A percentile compares a stretch with the other conserved stretches of the same genome.
Conservation (phyloP, 1,140 invertebrate species). For the Centruroides vittatus region DNA sequence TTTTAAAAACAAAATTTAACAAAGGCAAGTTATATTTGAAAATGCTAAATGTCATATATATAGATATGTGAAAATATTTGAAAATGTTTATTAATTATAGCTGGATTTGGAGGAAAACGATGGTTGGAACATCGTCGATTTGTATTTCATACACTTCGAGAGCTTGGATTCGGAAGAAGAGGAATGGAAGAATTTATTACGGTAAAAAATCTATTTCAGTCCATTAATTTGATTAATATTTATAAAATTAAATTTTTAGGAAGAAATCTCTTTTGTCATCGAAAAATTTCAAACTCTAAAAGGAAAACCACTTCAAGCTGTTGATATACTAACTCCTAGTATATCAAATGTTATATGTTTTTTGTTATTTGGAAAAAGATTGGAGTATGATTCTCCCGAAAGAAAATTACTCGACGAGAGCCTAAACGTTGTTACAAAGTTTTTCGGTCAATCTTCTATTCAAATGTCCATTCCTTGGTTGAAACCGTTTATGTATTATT, state of each 20-base stretch:
- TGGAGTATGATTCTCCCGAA: constrained; percentile 37
- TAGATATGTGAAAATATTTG: too few relatives aligned
- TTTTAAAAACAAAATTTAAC: too few relatives aligned
- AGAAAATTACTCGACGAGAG: constrained; percentile 43
- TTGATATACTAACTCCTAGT: constrained; percentile 9
- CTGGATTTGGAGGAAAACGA: constrained; percentile 33
- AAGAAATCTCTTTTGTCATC: constrained; percentile 8
- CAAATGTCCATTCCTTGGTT: not conserved
- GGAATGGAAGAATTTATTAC: constrained; percentile 54
- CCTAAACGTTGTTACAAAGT: too few relatives aligned
- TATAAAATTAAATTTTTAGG: not conserved
- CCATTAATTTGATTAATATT: too few relatives aligned
- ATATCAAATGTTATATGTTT: constrained; percentile 60
- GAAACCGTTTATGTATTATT: not conserved
- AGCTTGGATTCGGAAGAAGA: constrained; percentile 56
- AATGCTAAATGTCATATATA: too few relatives aligned
- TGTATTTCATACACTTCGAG: constrained; percentile 47
- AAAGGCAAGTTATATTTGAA: too few relatives aligned
- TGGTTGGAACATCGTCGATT: constrained; percentile 63
- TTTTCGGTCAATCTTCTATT: too few relatives aligned
- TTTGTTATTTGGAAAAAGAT: constrained; percentile 63
- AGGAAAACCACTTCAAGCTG: not conserved
- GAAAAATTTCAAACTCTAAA: not conserved
- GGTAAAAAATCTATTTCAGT: constrained; percentile 11
- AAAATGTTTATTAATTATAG: constrained; percentile 2